Conservation (phyloP, 2,888 invertebrate species). For the Cephus spinipes region DNA sequence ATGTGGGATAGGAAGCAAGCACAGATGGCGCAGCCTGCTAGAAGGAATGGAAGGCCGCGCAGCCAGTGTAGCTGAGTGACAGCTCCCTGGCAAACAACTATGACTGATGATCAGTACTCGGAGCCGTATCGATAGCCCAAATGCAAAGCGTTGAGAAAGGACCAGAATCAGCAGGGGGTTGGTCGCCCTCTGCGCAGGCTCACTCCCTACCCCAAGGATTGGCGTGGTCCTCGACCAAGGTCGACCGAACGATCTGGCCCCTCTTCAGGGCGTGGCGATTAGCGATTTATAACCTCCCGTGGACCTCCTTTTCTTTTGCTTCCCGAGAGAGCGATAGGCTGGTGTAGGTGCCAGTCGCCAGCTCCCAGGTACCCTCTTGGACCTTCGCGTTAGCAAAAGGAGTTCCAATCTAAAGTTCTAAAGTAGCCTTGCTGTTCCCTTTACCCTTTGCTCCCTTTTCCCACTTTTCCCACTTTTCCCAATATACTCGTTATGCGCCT, state of each 20-base stretch:
- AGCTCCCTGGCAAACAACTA: conserved; percentile 44
- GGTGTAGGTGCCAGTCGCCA: too few species aligned
- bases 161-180: conserved; percentile 13
- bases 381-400: too few species aligned
- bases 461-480: too few species aligned
- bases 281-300: conserved; percentile 6
- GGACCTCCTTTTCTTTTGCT: neutral
- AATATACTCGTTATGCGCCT: too few species aligned
- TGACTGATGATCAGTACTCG: conserved; percentile 42
- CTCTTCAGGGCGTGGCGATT: conserved; percentile 4
- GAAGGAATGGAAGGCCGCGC: too few species aligned
- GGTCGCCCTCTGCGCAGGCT: conserved; percentile 15
- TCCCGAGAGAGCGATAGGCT: neutral
- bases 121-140: conserved; percentile 18
- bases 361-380: too few species aligned
- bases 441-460: too few species aligned
- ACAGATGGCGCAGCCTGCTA: too few species aligned
- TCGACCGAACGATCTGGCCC: conserved; percentile 1
- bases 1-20: too few species aligned
- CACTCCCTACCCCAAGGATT: conserved; percentile 22
- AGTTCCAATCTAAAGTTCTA: too few species aligned
- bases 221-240: conserved; percentile 8
- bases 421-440: too few species aligned
- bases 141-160: neutral
- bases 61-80: conserved; percentile 26